Conservation (phyloP, 2,888 invertebrate genomes). For the Cyclophora albipunctata region DNA sequence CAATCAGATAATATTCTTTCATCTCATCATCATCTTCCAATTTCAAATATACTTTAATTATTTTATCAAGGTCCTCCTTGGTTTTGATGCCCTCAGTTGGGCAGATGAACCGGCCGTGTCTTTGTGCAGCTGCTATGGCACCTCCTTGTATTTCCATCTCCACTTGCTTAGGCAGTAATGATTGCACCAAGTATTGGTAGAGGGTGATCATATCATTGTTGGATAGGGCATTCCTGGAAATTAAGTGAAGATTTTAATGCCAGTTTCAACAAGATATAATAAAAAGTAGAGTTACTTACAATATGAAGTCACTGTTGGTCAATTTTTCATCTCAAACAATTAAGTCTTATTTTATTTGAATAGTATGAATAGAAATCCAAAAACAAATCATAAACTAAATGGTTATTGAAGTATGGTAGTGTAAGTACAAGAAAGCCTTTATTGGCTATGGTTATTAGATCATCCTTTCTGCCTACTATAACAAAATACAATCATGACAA, state of each 20-base stretch:
- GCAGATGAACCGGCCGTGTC: slow-evolving; percentile 64
- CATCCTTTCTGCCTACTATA: no score
- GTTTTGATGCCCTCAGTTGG: slow-evolving; percentile 55
- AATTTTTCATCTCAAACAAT: no score
- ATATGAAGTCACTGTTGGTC: not conserved
- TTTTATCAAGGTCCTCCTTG: slow-evolving; percentile 73
- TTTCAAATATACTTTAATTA: slow-evolving; percentile 82
- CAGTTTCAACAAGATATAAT: not conserved
- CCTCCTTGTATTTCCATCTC: slow-evolving; percentile 83
- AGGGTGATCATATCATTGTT: slow-evolving; percentile 90
- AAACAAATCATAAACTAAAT: no score
- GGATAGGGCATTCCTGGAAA: slow-evolving; percentile 87
- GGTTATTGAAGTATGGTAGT: no score
- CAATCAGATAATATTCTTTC: slow-evolving; percentile 82
- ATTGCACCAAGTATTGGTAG: slow-evolving; percentile 89
- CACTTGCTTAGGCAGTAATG: slow-evolving; percentile 84
- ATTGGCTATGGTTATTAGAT: no score
- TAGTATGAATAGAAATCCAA: no score
- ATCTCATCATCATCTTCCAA: slow-evolving; percentile 70
- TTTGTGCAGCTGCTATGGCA: slow-evolving; percentile 70
- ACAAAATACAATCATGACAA: no score
- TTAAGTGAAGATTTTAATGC: not conserved
- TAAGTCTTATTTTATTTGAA: no score
- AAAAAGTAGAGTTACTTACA: not conserved
- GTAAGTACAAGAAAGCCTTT: no score